These are phyloP conservation scores for Altica lythri DNA, from an alignment of 2,888 invertebrate genomes.

Conservation along the genomic window DNA sequence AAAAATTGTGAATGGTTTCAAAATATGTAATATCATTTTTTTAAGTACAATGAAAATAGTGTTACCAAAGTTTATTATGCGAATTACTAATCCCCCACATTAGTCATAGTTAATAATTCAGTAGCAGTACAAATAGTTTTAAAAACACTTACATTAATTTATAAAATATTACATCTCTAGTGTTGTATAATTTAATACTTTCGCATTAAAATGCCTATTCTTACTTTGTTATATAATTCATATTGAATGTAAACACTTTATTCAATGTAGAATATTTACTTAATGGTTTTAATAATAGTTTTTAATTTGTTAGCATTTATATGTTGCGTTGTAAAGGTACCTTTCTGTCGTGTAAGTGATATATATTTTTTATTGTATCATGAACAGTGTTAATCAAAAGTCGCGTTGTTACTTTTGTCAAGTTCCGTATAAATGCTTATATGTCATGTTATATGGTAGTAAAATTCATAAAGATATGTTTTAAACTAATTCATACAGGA, in stretches of 20 bases:
- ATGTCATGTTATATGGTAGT: slow-evolving; percentile 3
- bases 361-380: neutral
- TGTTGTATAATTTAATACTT: too few species aligned
- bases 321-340: neutral
- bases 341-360: neutral
- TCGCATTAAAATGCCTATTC: too few species aligned
- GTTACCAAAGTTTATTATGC: too few species aligned
- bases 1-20: too few species aligned
- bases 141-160: too few species aligned
- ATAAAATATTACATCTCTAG: too few species aligned
- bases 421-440: neutral
- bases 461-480: neutral
- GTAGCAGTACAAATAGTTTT: too few species aligned
- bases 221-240: neutral
- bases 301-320: slow-evolving; percentile 1
- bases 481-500: slow-evolving; percentile 5
- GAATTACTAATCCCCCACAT: too few species aligned
- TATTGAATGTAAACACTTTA: neutral
- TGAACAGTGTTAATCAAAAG: neutral
- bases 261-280: slow-evolving; percentile 1
- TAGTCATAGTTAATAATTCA: too few species aligned
- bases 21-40: too few species aligned
- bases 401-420: neutral
- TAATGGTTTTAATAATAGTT: neutral
- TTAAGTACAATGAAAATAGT: too few species aligned